Base-by-base conservation (phyloP, 2,797 vertebrate genomes). In the Steatocranus sp. region DNA sequence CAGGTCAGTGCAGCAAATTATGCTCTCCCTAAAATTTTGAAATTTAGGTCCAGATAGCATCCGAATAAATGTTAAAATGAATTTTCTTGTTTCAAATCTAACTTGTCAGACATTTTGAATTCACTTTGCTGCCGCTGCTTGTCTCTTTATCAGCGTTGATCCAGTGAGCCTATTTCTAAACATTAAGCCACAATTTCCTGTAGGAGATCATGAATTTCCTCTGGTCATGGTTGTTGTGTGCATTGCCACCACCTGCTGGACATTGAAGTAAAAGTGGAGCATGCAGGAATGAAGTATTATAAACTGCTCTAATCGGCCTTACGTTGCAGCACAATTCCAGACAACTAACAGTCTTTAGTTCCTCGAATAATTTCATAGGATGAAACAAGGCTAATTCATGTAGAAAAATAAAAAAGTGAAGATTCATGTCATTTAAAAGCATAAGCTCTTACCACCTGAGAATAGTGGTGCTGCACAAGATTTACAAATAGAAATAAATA, bases 1-100 rank as follows among this genome's bases (percentile, higher is more conserved):
- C 95, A 98, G 98, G 99, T 99, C 76, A 94, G 96, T 46, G 18
- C 23, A 76, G 50, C 23, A 36, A 70, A 18, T 46, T 46, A 18
- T 27, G 0, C 17, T 27, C 23, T 4, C 14, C 1, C 38, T 17
- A 43, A 68, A 3, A 27, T 3, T 5, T 27, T 18, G 8, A 43
- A 68, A 27, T 1, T 27, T 70, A 11, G 23, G 23, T 7, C 38
- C 38, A 3, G 3, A 25, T 70, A 43, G 9, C 23, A 27, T 70
- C 23, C 2, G 4, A 46, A 11, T 27, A 30, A 25, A 25, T 70
- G 9, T 46, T 46, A 30, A 46, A 46, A 27, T 27, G 0, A 2
- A 27, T 70, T 46, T 70, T 25, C 38, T 43, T 70, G 15, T 70
- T 70, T 70, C 9, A 70, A 46, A 23, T 43, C 8, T 0, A 68